Percentiles rank a stretch among this genome's conserved stretches.
These are phyloP conservation scores for Drosophila kuntzei DNA, from an alignment of 2,888 invertebrate species.

Conservation along the genomic window DNA sequence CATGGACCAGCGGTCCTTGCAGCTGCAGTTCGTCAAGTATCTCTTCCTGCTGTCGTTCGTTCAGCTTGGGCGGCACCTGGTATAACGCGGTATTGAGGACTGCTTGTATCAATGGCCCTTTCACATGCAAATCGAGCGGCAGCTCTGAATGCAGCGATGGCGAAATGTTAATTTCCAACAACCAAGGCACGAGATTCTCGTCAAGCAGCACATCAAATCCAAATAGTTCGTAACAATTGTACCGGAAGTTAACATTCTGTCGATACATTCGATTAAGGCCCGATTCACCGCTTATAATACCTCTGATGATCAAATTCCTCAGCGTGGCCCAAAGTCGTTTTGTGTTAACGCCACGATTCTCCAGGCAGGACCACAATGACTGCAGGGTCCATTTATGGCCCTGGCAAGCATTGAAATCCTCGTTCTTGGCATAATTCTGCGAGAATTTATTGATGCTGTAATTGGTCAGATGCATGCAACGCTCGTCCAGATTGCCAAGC, in stretches of 20 bases:
- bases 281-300: slow-evolving; percentile 94
- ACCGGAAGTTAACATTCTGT: slow-evolving; percentile 91
- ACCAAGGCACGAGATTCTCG: slow-evolving; percentile 96
- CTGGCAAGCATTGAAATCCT: slow-evolving; percentile 94
- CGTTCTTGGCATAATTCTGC: slow-evolving; percentile 94
- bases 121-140: slow-evolving; percentile 95
- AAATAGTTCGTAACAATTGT: slow-evolving; percentile 97
- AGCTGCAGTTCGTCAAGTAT: slow-evolving; percentile 82
- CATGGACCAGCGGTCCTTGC: slow-evolving; percentile 87
- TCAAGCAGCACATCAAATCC: slow-evolving; percentile 98
- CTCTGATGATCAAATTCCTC: slow-evolving; percentile 96
- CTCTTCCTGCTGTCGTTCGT: slow-evolving; percentile 83
- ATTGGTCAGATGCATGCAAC: slow-evolving; percentile 96
- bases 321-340: slow-evolving; percentile 92
- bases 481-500: slow-evolving; percentile 91
- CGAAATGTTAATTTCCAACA: slow-evolving; percentile 97
- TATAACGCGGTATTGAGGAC: slow-evolving; percentile 97
- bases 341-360: slow-evolving; percentile 90
- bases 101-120: slow-evolving; percentile 95
- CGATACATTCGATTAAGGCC: slow-evolving; percentile 90
- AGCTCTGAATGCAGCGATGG: slow-evolving; percentile 95
- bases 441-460: slow-evolving; percentile 96
- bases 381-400: slow-evolving; percentile 96
- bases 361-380: slow-evolving; percentile 88
- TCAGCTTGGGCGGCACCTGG: slow-evolving; percentile 87